Conservation (phyloP, 2,113 vertebrate genomes). For the Callionymus lyra region DNA sequence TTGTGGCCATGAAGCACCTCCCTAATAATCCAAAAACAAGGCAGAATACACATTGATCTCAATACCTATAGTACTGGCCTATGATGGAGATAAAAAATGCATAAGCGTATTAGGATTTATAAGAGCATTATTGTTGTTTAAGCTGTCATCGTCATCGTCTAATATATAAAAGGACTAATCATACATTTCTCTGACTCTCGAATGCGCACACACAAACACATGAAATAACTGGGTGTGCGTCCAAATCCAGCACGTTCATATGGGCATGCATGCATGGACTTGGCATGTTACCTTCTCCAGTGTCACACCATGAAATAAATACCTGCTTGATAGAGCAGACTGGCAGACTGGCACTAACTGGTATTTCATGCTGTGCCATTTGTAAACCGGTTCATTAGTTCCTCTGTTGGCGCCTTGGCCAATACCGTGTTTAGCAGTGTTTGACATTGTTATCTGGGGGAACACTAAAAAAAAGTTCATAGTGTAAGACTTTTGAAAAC, state of each 20-base stretch:
- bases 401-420: conserved; percentile 29
- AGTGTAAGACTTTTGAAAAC: no score
- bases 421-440: no score
- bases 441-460: no score
- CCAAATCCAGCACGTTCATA: conserved; percentile 53
- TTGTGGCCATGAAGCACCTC: conserved; percentile 38
- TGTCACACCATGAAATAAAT: conserved; percentile 56
- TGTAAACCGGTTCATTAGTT: conserved; percentile 48
- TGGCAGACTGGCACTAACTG: conserved; percentile 66
- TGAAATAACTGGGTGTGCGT: conserved; percentile 38
- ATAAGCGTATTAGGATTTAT: conserved; percentile 64
- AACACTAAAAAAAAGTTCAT: no score
- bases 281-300: conserved; percentile 48
- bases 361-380: conserved; percentile 56
- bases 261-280: conserved; percentile 37
- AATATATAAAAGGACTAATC: conserved; percentile 49
- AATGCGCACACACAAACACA: conserved; percentile 25
- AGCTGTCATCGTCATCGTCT: conserved; percentile 36
- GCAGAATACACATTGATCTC: conserved; percentile 39
- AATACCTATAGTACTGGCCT: conserved; percentile 36
- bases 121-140: conserved; percentile 64
- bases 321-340: conserved; percentile 64
- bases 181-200: conserved; percentile 21
- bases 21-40: conserved; percentile 15
- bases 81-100: conserved; percentile 55